Evolutionary conservation across 2,113 vertebrate species (phyloP).

Genomic region (Psilopogon haemacephalus): DNA sequence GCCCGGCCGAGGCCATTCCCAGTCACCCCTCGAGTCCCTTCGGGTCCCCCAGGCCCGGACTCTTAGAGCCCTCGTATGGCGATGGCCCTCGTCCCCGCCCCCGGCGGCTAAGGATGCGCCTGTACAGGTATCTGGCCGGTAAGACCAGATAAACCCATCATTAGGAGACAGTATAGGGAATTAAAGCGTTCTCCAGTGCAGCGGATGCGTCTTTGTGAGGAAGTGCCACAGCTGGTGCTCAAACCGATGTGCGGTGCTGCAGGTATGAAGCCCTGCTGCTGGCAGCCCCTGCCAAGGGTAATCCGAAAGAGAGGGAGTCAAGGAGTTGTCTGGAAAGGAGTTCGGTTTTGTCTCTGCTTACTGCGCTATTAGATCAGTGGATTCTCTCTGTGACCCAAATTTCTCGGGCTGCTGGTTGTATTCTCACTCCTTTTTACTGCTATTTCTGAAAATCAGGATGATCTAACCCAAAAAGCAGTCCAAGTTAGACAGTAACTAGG

Average conservation of each 20-base stretch:
- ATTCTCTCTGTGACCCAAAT: slow-evolving; percentile 5
- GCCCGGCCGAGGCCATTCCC: not conserved
- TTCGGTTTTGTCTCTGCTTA: not conserved
- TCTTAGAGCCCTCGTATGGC: not conserved
- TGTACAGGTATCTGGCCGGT: accelerated
- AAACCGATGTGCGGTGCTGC: not conserved
- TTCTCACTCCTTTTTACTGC: not conserved
- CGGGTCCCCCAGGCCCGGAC: accelerated
- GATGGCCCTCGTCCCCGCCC: not conserved
- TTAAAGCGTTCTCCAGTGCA: not conserved
- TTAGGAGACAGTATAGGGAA: accelerated
- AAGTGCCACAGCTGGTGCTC: not conserved
- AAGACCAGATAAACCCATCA: accelerated
- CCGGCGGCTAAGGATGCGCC: not conserved
- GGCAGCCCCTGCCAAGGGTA: not conserved
- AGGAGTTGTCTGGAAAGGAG: not conserved
- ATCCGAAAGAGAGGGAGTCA: not conserved
- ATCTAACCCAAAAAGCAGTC: not conserved
- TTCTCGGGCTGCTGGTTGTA: not conserved
- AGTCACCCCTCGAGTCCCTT: not conserved
- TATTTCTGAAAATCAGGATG: not conserved
- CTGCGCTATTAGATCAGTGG: not conserved
- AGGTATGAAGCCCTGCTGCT: not conserved
- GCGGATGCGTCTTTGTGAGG: not conserved
- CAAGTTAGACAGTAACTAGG: not conserved